Evolutionary conservation across 92 coral and sea anemone species (phyloP).

Genomic region (Bergia sp.): DNA sequence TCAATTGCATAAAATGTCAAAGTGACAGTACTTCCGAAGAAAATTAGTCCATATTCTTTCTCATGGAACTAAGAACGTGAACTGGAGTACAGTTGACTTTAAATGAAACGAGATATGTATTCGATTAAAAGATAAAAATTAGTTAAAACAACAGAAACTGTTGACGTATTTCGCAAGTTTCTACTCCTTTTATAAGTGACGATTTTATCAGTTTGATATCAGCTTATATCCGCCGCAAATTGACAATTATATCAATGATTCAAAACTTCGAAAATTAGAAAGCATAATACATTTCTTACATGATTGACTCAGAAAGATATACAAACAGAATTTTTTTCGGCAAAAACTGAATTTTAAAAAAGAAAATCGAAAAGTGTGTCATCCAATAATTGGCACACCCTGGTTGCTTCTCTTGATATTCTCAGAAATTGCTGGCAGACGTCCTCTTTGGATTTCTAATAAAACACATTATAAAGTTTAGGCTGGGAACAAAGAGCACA

Average conservation of each 20-base stretch:
- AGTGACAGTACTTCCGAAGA: conserved; percentile 11
- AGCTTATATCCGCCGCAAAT: not conserved
- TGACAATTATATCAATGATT: no score
- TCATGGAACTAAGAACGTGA: not conserved
- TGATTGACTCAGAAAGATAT: not conserved
- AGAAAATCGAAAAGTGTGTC: not conserved
- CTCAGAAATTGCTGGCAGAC: no score
- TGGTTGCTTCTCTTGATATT: no score
- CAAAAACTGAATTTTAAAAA: not conserved
- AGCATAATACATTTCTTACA: not conserved
- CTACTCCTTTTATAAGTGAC: not conserved
- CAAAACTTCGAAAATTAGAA: not conserved
- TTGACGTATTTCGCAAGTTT: no score
- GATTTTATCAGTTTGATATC: not conserved
- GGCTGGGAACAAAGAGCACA: not conserved
- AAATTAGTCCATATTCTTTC: not conserved
- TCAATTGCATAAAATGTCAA: conserved; percentile 27
- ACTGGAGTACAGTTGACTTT: not conserved
- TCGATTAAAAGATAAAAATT: not conserved
- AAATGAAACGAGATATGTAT: conserved; percentile 4
- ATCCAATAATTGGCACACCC: not conserved
- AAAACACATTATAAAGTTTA: not conserved
- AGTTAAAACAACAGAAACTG: not conserved
- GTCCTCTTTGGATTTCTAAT: no score
- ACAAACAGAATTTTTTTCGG: not conserved